Base-by-base conservation (phyloP, 2,113 vertebrate genomes). In the Podarcis raffonei region DNA sequence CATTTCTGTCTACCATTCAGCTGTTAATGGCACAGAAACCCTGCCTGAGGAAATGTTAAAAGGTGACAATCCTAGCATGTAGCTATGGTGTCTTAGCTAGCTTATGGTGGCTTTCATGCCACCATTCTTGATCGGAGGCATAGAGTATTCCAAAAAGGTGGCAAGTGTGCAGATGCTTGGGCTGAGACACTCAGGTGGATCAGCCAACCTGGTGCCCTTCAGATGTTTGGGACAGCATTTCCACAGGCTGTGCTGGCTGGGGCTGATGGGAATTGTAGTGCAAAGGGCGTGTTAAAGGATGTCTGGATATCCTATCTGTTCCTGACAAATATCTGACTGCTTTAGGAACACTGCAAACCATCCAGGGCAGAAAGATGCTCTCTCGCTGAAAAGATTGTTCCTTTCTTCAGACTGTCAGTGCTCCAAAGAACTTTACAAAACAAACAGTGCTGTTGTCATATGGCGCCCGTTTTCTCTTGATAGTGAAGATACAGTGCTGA, bases 301-400 rank as follows among this genome's bases (percentile, higher is more conserved):
- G 39, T 57, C 82, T 88, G 62, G 74, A 71, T 83, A 57, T 77
- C 23, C 62, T 84, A 5, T 57, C 39, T 37, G 92, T 87, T 90
- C 78, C 90, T 83, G 75, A 39, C 53, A 83, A 78, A 79, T 22
- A 72, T 57, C 25, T 66, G 27, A 32, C 32, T 68, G 32, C 20
- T 77, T 30, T 37, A 72, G 23, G 18, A 68, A 35, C 11, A 30
- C 53, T 81, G 57, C 30, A 83, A 25, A 59, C 37, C 30, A 27
- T 23, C 35, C 62, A 7, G n/a, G 81, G 53, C 3, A 84, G 39
- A 37, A 69, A 57, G 15, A n/a, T 77, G n/a, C 35, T 39, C 59
- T 78, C 74, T 81, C 4, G n/a, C 23, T 53, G 13, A 82, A 62
- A 20, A 25, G 69, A 32, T 15, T 42, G 22, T 74, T 71, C 32